Conservation (phyloP, 2,888 invertebrate genomes). For the Gandaritis pyraliata region DNA sequence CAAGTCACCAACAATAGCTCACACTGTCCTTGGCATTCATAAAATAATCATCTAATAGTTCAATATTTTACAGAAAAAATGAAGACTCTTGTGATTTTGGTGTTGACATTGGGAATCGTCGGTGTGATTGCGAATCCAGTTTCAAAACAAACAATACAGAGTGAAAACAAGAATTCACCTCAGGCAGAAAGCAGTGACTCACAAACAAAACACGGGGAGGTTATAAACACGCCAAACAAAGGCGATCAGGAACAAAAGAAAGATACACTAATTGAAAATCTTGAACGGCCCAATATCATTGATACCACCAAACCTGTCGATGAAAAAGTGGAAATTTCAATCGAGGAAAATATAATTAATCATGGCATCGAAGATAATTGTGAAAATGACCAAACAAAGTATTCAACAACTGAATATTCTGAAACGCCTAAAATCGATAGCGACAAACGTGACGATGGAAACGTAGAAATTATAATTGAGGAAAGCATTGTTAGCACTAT, state of each 20-base stretch:
- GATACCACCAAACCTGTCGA: conserved; percentile 36
- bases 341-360: conserved; percentile 55
- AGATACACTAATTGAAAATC: conserved; percentile 44
- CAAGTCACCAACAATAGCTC: conserved; percentile 40
- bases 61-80: conserved; percentile 67
- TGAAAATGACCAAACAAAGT: conserved; percentile 49
- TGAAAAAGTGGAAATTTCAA: conserved; percentile 55
- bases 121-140: conserved; percentile 55
- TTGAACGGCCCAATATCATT: conserved; percentile 32
- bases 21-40: conserved; percentile 37
- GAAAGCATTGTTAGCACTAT: conserved; percentile 47
- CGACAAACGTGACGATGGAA: conserved; percentile 41
- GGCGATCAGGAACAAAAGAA: conserved; percentile 52
- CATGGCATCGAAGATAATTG: conserved; percentile 40
- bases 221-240: conserved; percentile 47
- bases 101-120: conserved; percentile 57
- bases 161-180: conserved; percentile 48
- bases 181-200: conserved; percentile 50
- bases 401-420: conserved; percentile 36
- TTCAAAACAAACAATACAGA: conserved; percentile 51
- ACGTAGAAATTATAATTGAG: conserved; percentile 60
- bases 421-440: conserved; percentile 27
- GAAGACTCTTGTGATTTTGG: conserved; percentile 54
- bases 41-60: conserved; percentile 28
- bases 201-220: conserved; percentile 51